Percentiles rank a stretch among this genome's conserved stretches.
These are phyloP conservation scores for Psilanteris sp. DNA, from an alignment of 1,140 invertebrate species.

Conservation along the genomic window DNA sequence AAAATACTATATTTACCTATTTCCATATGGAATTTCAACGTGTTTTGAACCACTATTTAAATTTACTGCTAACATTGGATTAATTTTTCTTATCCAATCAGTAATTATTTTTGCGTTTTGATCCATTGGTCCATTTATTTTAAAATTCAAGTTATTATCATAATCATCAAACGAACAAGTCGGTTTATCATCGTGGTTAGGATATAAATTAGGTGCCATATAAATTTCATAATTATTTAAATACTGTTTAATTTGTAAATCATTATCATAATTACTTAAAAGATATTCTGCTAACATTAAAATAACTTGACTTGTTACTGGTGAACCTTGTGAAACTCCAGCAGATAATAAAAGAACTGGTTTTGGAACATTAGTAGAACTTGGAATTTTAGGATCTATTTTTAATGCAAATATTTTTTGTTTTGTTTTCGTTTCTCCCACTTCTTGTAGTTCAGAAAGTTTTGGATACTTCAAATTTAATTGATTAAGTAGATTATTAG, in stretches of 20 bases:
- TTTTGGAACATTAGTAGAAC: constrained; percentile 45
- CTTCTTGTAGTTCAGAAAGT: constrained; percentile 67
- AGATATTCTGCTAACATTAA: constrained; percentile 69
- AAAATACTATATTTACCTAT: constrained; percentile 24
- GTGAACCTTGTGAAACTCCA: constrained; percentile 67
- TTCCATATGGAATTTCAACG: constrained; percentile 74
- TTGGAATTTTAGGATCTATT: constrained; percentile 64
- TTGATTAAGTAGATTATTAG: constrained; percentile 64
- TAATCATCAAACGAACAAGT: constrained; percentile 65
- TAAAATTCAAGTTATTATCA: constrained; percentile 41
- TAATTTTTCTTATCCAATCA: constrained; percentile 72
- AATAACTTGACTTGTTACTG: constrained; percentile 70
- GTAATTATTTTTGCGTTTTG: constrained; percentile 64
- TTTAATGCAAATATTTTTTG: constrained; percentile 69
- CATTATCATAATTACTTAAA: constrained; percentile 65
- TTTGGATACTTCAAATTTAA: constrained; percentile 70
- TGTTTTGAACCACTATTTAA: constrained; percentile 73
- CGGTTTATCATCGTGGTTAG: constrained; percentile 50
- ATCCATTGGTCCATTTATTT: constrained; percentile 36
- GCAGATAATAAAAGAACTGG: constrained; percentile 72
- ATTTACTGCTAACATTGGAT: constrained; percentile 73
- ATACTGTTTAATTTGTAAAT: constrained; percentile 62
- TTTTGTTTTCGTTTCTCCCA: constrained; percentile 64
- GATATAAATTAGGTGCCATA: constrained; percentile 71
- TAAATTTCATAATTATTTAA: constrained; percentile 70